Percentiles rank a stretch among this genome's conserved stretches.
phyloP scores from a whole-genome alignment of 2,888 invertebrate species.

The Tenthredo distinguenda region DNA sequence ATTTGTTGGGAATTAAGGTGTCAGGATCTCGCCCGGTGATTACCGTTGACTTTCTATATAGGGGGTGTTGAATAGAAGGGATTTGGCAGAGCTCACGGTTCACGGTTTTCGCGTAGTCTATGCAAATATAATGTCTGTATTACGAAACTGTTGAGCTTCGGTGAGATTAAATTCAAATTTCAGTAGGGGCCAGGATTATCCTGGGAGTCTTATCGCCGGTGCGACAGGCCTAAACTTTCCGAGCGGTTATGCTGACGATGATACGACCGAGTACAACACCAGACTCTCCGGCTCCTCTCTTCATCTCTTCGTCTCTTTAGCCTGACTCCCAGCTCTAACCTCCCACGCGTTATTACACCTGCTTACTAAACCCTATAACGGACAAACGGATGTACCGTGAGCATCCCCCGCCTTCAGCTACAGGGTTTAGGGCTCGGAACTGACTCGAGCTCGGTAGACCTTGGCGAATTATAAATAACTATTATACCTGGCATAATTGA shows the following conservation, averaged over 20 bases:
- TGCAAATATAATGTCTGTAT: conserved; percentile 53
- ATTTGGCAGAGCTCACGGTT: background rate
- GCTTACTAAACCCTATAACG: conserved; percentile 6
- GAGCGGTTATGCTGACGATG: conserved; percentile 27
- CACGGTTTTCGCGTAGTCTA: conserved; percentile 23
- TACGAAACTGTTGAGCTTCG: conserved; percentile 52
- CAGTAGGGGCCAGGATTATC: conserved; percentile 46
- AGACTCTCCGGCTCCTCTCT: background rate
- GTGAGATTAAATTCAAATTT: conserved; percentile 52
- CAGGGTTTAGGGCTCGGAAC: conserved; percentile 3
- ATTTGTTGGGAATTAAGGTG: background rate
- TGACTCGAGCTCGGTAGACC: background rate
- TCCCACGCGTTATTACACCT: conserved; percentile 25
- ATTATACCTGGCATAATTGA: conserved; percentile 21
- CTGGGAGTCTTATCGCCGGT: conserved; percentile 49
- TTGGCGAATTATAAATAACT: conserved; percentile 11
- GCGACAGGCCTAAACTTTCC: conserved; percentile 51
- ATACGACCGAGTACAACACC: background rate
- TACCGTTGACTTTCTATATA: conserved; percentile 3
- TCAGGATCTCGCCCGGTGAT: background rate
- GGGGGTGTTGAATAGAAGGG: background rate
- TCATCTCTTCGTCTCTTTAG: background rate
- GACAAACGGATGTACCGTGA: conserved; percentile 27
- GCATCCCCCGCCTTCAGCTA: background rate
- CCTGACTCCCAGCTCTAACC: background rate